Percentiles rank a stretch among this genome's conserved stretches.
These are phyloP conservation scores for Agapornis canus DNA, from an alignment of 2,797 vertebrate genomes.

Conservation along the genomic window DNA sequence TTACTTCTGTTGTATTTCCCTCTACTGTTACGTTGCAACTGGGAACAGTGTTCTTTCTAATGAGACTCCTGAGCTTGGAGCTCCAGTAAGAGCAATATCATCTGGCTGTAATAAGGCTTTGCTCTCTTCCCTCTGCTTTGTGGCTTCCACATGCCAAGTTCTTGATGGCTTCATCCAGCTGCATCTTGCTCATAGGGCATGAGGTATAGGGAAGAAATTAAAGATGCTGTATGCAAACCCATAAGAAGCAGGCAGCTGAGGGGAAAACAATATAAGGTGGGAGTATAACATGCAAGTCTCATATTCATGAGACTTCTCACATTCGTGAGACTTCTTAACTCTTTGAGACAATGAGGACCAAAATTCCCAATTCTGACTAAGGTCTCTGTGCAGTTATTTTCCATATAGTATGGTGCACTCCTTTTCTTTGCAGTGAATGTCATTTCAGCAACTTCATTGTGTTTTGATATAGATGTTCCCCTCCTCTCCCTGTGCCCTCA, in stretches of 20 bases:
- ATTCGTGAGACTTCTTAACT: not conserved
- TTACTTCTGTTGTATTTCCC: not conserved
- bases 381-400: not conserved
- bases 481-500: not conserved
- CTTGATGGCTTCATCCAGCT: not conserved
- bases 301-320: not conserved
- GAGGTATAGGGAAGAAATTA: not conserved
- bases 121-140: not conserved
- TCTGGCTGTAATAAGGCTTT: not conserved
- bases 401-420: not conserved
- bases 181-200: not conserved
- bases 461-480: not conserved
- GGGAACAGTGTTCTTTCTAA: conserved; percentile 8
- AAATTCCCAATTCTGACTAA: not conserved
- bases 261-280: not conserved
- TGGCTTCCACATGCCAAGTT: not conserved
- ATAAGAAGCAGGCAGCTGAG: not conserved
- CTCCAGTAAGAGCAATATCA: not conserved
- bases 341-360: not conserved
- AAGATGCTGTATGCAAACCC: not conserved
- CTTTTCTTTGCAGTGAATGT: not conserved
- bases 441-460: not conserved
- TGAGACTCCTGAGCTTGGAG: not conserved
- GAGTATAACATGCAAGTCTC: not conserved
- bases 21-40: not conserved